Evolutionary conservation across 2,113 vertebrate genomes (phyloP), one percentile per base, ranked within the genome.

Genomic region (Anarhynchus alexandrinus): DNA sequence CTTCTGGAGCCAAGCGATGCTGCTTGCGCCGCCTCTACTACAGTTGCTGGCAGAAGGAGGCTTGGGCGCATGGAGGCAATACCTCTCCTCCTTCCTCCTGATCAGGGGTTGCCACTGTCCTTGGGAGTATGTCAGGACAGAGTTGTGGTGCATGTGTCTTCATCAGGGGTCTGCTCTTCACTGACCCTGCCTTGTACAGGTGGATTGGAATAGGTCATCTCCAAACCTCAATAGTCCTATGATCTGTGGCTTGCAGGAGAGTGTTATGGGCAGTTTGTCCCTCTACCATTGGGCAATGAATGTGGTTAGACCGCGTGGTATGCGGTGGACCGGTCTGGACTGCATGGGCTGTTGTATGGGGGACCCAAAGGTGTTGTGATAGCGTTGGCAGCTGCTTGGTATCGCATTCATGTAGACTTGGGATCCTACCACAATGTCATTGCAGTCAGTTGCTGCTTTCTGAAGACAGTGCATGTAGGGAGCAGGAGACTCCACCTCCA

Each of bases 351-450:
- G 1, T 40, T 57, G 17, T 18, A 15, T 0, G 5, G 11, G 18
- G 10, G 32, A 58, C 22, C 21, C 18, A 8, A 16, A 12, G 34
- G 29, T 34, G 16, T 49, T 16, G 14, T 5, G 54, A 4, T 2
- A 25, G 29, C 1, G 5, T 62, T 90, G 65, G 51, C 26, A 78
- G 61, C 51, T 36, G 11, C 57, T 32, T 11, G 57, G 16, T 54
- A 5, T 29, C 4, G 1, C 38, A 5, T 70, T 11, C 49, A 51
- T 5, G 49, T 51, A 51, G 49, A 51, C 23, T 47, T 29, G 64
- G n/a, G 62, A 3, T 65, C 77, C 23, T n/a, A 14, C 51, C 52
- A 2, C 2, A 0, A 1, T 4, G 34, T 45, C 26, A 7, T 12
- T 15, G 9, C 38, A 1, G 1, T 34, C 34, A 20, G 5, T 22